Conservation (phyloP, 1,140 invertebrate species). For the Planococcus citri region DNA sequence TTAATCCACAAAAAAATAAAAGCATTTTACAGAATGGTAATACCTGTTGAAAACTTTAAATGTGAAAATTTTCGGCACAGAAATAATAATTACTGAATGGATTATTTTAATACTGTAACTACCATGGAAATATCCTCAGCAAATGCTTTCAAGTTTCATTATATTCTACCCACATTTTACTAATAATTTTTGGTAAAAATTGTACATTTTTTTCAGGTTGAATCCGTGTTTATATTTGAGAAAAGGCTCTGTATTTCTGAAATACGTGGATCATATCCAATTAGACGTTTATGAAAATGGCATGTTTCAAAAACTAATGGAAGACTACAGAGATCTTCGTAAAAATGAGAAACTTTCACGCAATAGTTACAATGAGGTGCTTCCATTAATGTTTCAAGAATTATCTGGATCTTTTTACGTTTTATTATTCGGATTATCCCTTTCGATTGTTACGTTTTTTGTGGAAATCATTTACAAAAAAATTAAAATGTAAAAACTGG, state of each 20-base stretch:
- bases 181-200: too few species aligned
- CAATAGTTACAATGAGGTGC: neutral
- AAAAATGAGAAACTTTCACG: neutral
- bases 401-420: slow-evolving; percentile 11
- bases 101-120: too few species aligned
- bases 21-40: too few species aligned
- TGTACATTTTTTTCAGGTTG: slow-evolving; percentile 2
- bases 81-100: too few species aligned
- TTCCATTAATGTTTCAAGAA: neutral
- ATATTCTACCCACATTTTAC: too few species aligned
- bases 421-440: neutral
- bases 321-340: neutral
- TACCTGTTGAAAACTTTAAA: too few species aligned
- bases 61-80: too few species aligned
- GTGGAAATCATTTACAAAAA: neutral
- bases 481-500: too few species aligned
- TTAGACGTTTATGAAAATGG: neutral
- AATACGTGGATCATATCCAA: neutral
- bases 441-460: neutral
- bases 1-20: too few species aligned
- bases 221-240: neutral
- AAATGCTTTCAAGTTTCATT: too few species aligned
- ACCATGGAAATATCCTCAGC: too few species aligned
- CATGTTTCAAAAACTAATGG: neutral
- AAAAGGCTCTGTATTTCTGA: neutral